Percentiles rank a stretch among this genome's conserved stretches.
Evolutionary conservation across 1,140 invertebrate species (phyloP).

Genomic region (Eupristina koningsbergeri): DNA sequence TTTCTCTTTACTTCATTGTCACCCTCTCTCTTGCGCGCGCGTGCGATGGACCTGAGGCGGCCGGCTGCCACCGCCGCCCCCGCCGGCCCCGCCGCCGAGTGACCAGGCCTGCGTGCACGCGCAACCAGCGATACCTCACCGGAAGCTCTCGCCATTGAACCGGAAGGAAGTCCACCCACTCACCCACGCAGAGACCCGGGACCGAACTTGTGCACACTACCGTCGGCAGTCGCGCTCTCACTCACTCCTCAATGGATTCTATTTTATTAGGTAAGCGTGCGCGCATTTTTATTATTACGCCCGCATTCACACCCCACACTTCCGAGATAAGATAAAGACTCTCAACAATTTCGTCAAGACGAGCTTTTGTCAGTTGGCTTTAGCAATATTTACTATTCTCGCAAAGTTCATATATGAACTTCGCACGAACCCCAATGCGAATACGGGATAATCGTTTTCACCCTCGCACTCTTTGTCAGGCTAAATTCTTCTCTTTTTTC

Average conservation of each 20-base stretch:
- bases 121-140: neutral
- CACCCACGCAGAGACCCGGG: too few species aligned
- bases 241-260: constrained; percentile 66
- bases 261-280: constrained; percentile 66
- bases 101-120: neutral
- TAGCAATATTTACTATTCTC: too few species aligned
- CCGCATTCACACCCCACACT: too few species aligned
- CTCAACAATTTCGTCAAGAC: too few species aligned
- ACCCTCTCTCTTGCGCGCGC: neutral
- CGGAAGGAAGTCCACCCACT: too few species aligned
- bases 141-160: neutral
- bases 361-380: too few species aligned
- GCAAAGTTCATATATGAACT: too few species aligned
- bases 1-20: neutral
- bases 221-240: constrained; percentile 44
- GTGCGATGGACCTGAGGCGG: neutral
- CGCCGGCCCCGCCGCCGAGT: too few species aligned
- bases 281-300: neutral
- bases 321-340: neutral
- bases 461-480: too few species aligned
- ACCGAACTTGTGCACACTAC: neutral
- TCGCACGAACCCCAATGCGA: too few species aligned
- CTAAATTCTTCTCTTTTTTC: too few species aligned
- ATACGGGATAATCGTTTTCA: too few species aligned
- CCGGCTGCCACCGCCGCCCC: neutral